Evolutionary conservation across 2,888 invertebrate species (phyloP).

Genomic region (Elysia crispata): DNA sequence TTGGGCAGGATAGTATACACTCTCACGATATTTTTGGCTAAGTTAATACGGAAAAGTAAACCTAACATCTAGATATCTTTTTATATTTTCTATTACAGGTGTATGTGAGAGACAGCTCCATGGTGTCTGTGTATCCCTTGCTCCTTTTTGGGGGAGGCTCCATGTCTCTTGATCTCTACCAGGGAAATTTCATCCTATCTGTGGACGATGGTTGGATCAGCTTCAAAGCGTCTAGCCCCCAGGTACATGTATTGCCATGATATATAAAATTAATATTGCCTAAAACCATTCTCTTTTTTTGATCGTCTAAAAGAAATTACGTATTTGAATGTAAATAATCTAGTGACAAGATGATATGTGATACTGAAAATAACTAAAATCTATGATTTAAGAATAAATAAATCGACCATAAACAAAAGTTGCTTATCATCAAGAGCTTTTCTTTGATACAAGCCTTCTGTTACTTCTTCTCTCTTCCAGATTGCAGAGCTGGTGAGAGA

Average conservation of each 20-base stretch:
- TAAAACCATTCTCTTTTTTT: too few relatives aligned
- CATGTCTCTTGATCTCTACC: constrained; percentile 69
- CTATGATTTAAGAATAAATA: too few relatives aligned
- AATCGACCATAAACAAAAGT: too few relatives aligned
- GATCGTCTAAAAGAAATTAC: too few relatives aligned
- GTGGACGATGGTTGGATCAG: constrained; percentile 75
- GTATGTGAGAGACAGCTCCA: constrained; percentile 72
- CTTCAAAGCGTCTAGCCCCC: constrained; percentile 67
- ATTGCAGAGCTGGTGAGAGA: constrained; percentile 71
- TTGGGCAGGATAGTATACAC: background rate
- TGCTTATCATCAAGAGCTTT: too few relatives aligned
- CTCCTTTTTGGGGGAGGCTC: constrained; percentile 71
- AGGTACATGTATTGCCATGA: constrained; percentile 63
- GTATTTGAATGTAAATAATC: too few relatives aligned
- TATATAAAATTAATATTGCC: too few relatives aligned
- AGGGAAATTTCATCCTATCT: constrained; percentile 70
- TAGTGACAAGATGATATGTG: too few relatives aligned
- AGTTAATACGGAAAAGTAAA: too few relatives aligned
- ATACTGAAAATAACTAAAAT: too few relatives aligned
- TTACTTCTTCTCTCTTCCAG: constrained; percentile 52
- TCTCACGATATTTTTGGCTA: background rate
- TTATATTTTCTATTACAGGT: constrained; percentile 60
- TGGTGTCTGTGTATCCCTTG: constrained; percentile 74
- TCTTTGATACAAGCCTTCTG: too few relatives aligned
- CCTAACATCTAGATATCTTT: background rate